A percentile compares a stretch with the other conserved stretches of the same genome.
Conservation (phyloP, 2,888 invertebrate genomes). For the Cetonia aurata region DNA sequence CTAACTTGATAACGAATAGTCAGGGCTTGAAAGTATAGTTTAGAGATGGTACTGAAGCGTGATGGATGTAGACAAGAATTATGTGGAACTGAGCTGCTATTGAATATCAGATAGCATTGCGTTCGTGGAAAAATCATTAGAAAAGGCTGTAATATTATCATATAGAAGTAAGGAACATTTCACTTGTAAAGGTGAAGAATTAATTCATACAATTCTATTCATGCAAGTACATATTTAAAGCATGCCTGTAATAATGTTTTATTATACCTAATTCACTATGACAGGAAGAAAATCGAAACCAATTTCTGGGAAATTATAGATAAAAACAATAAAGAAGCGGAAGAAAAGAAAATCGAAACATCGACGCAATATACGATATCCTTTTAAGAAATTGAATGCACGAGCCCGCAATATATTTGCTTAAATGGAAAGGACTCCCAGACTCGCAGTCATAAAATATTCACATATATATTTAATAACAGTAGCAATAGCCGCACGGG, state of each 20-base stretch:
- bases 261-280: too few relatives aligned
- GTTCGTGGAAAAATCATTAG: too few relatives aligned
- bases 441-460: slow-evolving; percentile 28
- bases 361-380: slow-evolving; percentile 6
- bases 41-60: slow-evolving; percentile 2
- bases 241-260: too few relatives aligned
- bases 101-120: too few relatives aligned
- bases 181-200: too few relatives aligned
- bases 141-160: too few relatives aligned
- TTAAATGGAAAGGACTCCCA: slow-evolving; percentile 20
- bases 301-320: slow-evolving; percentile 12
- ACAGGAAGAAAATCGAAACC: background rate
- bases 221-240: too few relatives aligned
- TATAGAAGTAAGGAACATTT: too few relatives aligned
- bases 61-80: too few relatives aligned
- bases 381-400: slow-evolving; percentile 44
- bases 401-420: slow-evolving; percentile 31
- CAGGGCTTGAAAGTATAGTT: slow-evolving; percentile 1
- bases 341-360: slow-evolving; percentile 10
- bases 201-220: too few relatives aligned
- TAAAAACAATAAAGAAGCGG: slow-evolving; percentile 11
- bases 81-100: too few relatives aligned
- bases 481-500: slow-evolving; percentile 20
- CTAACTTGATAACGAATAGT: slow-evolving; percentile 42
- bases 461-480: slow-evolving; percentile 32